Percentiles rank a stretch among this genome's conserved stretches.
These are phyloP conservation scores for Rhinoraja longicauda DNA, from an alignment of 2,797 vertebrate species.

Conservation along the genomic window DNA sequence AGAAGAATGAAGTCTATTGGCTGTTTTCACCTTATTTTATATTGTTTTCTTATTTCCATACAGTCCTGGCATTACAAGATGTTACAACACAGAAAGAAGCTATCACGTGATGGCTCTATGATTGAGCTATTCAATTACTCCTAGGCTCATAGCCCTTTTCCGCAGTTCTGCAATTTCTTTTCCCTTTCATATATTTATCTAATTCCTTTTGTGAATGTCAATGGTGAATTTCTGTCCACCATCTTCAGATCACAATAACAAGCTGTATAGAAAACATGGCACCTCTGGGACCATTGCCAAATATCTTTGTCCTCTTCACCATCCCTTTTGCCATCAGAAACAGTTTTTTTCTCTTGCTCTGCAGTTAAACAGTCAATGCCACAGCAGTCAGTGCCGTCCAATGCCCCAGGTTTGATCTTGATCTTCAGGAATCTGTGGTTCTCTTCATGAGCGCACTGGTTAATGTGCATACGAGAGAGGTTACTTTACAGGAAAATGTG, in stretches of 20 bases:
- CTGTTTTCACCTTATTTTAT: not conserved
- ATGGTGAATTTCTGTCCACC: not conserved
- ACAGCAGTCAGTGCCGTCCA: too few relatives aligned
- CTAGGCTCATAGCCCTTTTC: not conserved
- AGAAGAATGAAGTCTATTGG: not conserved
- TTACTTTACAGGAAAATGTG: too few relatives aligned
- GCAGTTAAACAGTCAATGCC: too few relatives aligned
- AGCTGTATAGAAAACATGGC: not conserved
- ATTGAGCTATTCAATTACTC: not conserved
- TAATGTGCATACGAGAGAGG: too few relatives aligned
- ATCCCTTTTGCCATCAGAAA: not conserved
- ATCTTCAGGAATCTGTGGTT: too few relatives aligned
- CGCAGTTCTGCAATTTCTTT: not conserved
- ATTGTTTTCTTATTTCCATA: not conserved
- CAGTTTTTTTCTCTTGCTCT: not conserved
- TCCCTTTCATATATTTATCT: not conserved
- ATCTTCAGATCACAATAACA: not conserved
- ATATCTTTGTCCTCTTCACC: not conserved
- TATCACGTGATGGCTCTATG: not conserved
- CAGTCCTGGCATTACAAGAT: not conserved
- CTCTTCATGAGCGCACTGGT: too few relatives aligned
- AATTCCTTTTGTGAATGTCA: not conserved
- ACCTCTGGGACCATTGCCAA: not conserved
- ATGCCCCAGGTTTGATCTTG: too few relatives aligned
- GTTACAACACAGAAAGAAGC: not conserved